These are phyloP conservation scores for Spicauda simplicius DNA, from an alignment of 2,888 invertebrate genomes.

Conservation along the genomic window DNA sequence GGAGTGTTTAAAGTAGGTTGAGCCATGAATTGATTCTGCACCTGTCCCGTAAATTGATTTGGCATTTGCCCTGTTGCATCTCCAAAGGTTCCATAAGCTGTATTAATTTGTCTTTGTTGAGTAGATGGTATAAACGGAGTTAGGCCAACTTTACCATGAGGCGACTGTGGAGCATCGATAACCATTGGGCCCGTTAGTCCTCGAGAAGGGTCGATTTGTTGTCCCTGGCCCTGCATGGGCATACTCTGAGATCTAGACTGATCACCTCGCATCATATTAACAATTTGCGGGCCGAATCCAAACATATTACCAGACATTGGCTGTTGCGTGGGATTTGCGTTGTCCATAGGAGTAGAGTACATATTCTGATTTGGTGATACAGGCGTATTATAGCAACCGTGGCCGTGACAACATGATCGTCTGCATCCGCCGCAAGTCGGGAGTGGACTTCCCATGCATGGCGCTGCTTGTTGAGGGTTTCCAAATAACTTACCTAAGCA, in stretches of 20 bases:
- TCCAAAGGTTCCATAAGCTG: slow-evolving; percentile 7
- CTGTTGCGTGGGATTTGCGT: slow-evolving; percentile 8
- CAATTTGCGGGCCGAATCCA: slow-evolving; percentile 68
- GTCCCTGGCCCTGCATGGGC: slow-evolving; percentile 37
- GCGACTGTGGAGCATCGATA: slow-evolving; percentile 52
- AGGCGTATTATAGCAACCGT: slow-evolving; percentile 38
- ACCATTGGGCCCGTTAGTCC: slow-evolving; percentile 44
- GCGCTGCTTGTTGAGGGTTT: slow-evolving; percentile 47
- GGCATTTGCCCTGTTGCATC: slow-evolving; percentile 19
- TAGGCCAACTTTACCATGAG: slow-evolving; percentile 49
- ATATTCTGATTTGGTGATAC: not conserved
- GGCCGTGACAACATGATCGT: slow-evolving; percentile 55
- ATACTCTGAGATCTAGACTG: slow-evolving; percentile 41
- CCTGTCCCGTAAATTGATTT: slow-evolving; percentile 17
- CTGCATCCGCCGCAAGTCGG: slow-evolving; percentile 54
- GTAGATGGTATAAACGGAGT: slow-evolving; percentile 41
- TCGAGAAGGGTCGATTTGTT: not conserved
- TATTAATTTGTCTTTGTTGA: slow-evolving; percentile 6
- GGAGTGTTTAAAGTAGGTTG: slow-evolving; percentile 14
- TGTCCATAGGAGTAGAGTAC: slow-evolving; percentile 2
- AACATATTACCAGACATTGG: slow-evolving; percentile 43
- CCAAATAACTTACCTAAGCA: slow-evolving; percentile 77
- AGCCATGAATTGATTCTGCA: slow-evolving; percentile 13
- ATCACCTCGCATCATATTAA: slow-evolving; percentile 62
- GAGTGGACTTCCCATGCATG: slow-evolving; percentile 43